These are phyloP conservation scores for Rhynchonema sp. DNA, from an alignment of 2,888 invertebrate genomes.

Conservation along the genomic window DNA sequence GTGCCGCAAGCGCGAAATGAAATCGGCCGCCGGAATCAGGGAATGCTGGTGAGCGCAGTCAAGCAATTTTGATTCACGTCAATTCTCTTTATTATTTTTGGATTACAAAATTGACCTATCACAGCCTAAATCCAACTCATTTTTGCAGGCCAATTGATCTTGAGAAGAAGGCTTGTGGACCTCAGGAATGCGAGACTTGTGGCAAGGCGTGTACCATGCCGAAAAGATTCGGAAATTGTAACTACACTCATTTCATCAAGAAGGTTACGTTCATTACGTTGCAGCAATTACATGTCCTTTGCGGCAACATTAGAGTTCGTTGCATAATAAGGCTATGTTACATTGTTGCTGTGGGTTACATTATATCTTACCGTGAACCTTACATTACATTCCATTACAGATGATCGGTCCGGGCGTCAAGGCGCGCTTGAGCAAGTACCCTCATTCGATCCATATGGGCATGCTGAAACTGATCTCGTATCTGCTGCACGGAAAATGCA, in stretches of 20 bases:
- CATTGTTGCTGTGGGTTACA: no score
- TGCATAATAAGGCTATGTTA: no score
- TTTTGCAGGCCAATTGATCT: background rate
- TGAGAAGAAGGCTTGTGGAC: conserved; percentile 5
- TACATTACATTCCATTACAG: no score
- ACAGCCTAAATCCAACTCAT: no score
- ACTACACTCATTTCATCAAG: background rate
- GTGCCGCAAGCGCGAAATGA: conserved; percentile 1
- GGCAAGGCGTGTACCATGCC: conserved; percentile 3
- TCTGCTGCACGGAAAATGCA: conserved; percentile 3
- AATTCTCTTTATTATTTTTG: no score
- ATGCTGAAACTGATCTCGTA: background rate
- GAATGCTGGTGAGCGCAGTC: conserved; percentile 4
- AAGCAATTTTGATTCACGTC: no score
- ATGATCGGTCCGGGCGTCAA: background rate
- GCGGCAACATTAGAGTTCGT: no score
- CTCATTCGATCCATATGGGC: background rate
- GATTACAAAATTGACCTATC: no score
- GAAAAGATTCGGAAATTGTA: background rate
- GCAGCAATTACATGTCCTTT: no score
- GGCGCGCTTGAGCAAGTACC: background rate
- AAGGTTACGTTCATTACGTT: no score
- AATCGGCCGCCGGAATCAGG: background rate
- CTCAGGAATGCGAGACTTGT: conserved; percentile 1
- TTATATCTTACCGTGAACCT: no score